A percentile compares a stretch with the other conserved stretches of the same genome.
Conservation (phyloP, 2,113 vertebrate genomes). For the Eulemur macaco region DNA sequence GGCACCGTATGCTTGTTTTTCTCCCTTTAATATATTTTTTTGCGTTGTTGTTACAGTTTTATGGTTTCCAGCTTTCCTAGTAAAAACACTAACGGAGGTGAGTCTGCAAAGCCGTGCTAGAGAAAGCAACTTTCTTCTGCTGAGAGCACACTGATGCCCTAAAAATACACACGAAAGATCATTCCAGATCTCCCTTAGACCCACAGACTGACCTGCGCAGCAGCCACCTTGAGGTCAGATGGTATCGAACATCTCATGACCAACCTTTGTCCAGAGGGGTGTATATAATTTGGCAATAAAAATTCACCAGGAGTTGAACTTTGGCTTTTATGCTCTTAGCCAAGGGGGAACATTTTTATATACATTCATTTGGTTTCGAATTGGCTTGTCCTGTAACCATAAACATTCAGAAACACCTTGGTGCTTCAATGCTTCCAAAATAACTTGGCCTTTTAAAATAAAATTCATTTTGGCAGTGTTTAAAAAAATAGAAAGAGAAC, state of each 20-base stretch:
- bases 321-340: slow-evolving; percentile 57
- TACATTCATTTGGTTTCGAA: slow-evolving; percentile 71
- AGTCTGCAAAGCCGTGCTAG: slow-evolving; percentile 5
- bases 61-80: slow-evolving; percentile 76
- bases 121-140: slow-evolving; percentile 57
- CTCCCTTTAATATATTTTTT: slow-evolving; percentile 73
- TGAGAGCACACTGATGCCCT: slow-evolving; percentile 51
- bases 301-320: slow-evolving; percentile 71
- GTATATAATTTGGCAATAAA: slow-evolving; percentile 64
- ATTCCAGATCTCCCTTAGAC: neutral
- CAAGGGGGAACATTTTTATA: slow-evolving; percentile 73
- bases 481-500: slow-evolving; percentile 73
- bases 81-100: slow-evolving; percentile 70
- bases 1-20: slow-evolving; percentile 78
- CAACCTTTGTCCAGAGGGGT: slow-evolving; percentile 43
- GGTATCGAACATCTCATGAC: slow-evolving; percentile 42
- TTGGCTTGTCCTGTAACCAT: slow-evolving; percentile 63
- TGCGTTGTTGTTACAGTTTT: slow-evolving; percentile 73
- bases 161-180: slow-evolving; percentile 40
- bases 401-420: slow-evolving; percentile 80
- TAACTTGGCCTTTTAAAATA: slow-evolving; percentile 62
- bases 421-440: slow-evolving; percentile 70
- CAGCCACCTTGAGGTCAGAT: neutral
- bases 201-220: neutral
- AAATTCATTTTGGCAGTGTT: slow-evolving; percentile 65